phyloP scores from a whole-genome alignment of 1,140 invertebrate genomes.

The Stegodyphus dumicola region DNA sequence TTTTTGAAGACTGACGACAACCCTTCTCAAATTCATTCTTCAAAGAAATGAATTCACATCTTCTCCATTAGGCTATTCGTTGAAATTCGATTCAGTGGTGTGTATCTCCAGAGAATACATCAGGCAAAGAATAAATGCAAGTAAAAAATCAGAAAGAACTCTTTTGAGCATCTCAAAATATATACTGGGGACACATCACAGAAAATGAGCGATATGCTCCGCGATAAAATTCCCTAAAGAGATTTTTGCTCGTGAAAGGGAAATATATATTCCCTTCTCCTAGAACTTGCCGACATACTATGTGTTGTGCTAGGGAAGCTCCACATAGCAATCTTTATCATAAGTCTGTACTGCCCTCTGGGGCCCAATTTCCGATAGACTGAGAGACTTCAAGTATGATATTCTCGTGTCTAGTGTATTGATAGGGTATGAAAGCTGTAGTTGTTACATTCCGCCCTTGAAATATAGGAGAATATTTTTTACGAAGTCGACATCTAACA shows the following conservation, averaged over 20 bases:
- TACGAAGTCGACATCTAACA: too few relatives aligned
- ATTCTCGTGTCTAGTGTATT: not conserved
- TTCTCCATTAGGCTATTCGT: too few relatives aligned
- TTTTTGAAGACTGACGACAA: too few relatives aligned
- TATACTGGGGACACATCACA: constrained; percentile 3
- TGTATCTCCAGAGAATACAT: too few relatives aligned
- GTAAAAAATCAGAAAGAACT: not conserved
- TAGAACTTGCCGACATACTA: too few relatives aligned
- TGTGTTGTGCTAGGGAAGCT: too few relatives aligned
- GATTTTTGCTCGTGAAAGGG: not conserved
- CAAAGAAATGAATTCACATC: too few relatives aligned
- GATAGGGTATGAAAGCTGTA: not conserved
- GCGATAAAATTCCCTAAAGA: constrained; percentile 7
- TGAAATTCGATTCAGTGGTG: too few relatives aligned
- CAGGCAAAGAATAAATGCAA: not conserved
- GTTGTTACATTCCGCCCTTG: too few relatives aligned
- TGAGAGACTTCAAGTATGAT: not conserved
- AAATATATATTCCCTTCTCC: not conserved
- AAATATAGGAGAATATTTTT: too few relatives aligned
- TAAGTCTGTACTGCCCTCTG: not conserved
- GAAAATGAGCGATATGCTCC: constrained; percentile 10
- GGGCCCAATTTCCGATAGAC: not conserved
- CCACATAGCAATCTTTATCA: too few relatives aligned
- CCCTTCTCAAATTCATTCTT: too few relatives aligned
- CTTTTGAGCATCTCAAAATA: not conserved